phyloP scores from a whole-genome alignment of 1,140 invertebrate species.

The Lordiphosa collinella region DNA sequence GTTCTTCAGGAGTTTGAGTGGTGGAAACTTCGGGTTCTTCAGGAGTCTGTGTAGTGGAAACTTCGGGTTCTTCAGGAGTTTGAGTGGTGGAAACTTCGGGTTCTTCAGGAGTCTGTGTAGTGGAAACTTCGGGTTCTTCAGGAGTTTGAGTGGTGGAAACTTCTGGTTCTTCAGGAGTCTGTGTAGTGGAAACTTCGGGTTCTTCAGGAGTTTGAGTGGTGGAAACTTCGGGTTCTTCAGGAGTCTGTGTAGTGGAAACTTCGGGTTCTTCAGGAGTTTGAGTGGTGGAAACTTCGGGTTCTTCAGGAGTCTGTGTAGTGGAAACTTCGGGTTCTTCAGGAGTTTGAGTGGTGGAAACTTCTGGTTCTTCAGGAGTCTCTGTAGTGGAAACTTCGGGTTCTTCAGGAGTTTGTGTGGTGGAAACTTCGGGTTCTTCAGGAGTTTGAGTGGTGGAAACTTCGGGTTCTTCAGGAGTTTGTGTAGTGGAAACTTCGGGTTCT shows the following conservation, averaged over 20 bases:
- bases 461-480: not conserved
- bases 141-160: not conserved
- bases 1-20: not conserved
- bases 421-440: not conserved
- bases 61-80: not conserved
- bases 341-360: not conserved
- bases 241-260: not conserved
- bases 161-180: not conserved
- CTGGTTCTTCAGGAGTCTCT: not conserved
- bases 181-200: slow-evolving; percentile 3
- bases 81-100: not conserved
- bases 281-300: not conserved
- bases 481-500: not conserved
- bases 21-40: not conserved
- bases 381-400: not conserved
- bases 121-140: not conserved
- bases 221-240: not conserved
- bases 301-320: not conserved
- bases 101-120: not conserved
- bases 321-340: not conserved
- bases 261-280: not conserved
- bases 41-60: not conserved
- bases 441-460: not conserved
- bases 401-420: not conserved
- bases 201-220: slow-evolving; percentile 5